Conservation (phyloP, 2,888 invertebrate species). For the Buathra laborator region DNA sequence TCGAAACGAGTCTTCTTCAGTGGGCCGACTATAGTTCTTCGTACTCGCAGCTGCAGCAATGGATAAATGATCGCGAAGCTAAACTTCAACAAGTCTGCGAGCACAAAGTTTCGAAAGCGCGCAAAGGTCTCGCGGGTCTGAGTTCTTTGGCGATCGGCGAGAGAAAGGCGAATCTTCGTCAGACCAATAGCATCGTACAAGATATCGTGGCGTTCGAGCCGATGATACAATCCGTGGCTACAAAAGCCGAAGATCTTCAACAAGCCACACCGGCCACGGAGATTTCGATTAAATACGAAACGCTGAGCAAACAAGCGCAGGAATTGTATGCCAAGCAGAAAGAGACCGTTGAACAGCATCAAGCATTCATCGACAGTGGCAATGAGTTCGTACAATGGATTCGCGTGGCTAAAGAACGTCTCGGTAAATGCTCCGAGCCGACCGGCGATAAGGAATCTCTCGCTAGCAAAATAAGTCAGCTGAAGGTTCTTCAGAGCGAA, state of each 20-base stretch:
- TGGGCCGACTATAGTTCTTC: slow-evolving; percentile 99
- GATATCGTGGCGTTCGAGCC: slow-evolving; percentile 99
- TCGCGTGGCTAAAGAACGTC: slow-evolving; percentile 94
- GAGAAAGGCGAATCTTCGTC: slow-evolving; percentile 94
- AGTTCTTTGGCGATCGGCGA: slow-evolving; percentile 93
- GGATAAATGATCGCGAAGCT: slow-evolving; percentile 97
- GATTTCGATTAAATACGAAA: slow-evolving; percentile 96
- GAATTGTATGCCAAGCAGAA: slow-evolving; percentile 95
- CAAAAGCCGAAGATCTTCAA: slow-evolving; percentile 96
- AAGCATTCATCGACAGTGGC: slow-evolving; percentile 96
- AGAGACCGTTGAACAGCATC: slow-evolving; percentile 95
- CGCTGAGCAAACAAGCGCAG: slow-evolving; percentile 95
- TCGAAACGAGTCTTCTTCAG: slow-evolving; percentile 96
- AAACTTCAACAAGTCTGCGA: slow-evolving; percentile 96
- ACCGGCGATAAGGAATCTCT: slow-evolving; percentile 96
- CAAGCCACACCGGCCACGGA: slow-evolving; percentile 96
- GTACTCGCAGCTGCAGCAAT: slow-evolving; percentile 96
- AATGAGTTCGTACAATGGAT: slow-evolving; percentile 97
- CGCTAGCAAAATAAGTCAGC: slow-evolving; percentile 93
- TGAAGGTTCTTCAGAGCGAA: slow-evolving; percentile 94
- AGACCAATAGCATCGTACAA: slow-evolving; percentile 97
- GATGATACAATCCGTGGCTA: slow-evolving; percentile 97
- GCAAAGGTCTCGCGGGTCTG: slow-evolving; percentile 92
- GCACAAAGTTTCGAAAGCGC: slow-evolving; percentile 92
- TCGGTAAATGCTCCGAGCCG: slow-evolving; percentile 96